Evolutionary conservation across 1,140 invertebrate species (phyloP), one percentile per base, ranked within the genome.

Genomic region (Bradysia coprophila): DNA sequence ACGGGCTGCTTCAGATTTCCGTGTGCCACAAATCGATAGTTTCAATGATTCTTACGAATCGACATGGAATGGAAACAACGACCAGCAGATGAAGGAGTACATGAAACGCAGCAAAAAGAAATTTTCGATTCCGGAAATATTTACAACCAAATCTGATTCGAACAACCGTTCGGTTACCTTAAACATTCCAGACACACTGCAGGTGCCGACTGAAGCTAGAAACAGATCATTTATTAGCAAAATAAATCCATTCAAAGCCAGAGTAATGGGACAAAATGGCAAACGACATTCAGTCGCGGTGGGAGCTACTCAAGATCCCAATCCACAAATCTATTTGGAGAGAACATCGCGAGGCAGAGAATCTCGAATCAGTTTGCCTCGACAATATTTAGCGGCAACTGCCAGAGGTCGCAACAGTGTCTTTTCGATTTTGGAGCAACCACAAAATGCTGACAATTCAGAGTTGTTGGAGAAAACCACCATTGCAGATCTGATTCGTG

Each of bases 391-490:
- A 37, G 64, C 64, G 2, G 56, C 70, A 16, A 66, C 68, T 0
- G 54, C 61, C 0, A 68, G 66, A 46, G 68, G 71, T 24, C 62
- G 69, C 38, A 58, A 55, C 2, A 72, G 69, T 45, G 50, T 70
- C 18, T 72, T 71, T 41, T 71, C 71, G 36, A 61, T 66, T 18
- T 62, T 65, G 43, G 56, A 62, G 3, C 63, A 71, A 41, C 64
- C 72, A 47, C 68, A 68, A 20, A 67, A 69, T 21, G 53, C 57
- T n/a, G n/a, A n/a, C n/a, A 51, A 73, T 47, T 69, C 71, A 18
- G 67, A 70, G 51, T 62, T 83, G 19, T 57, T 82, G 33, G 80
- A 84, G 61, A 72, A 81, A 49, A 84, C 80, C 1, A 81, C 76
- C 16, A 59, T 84, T 10, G 78, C 78, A 2, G 80, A 84, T 58